Conservation (phyloP, 2,797 vertebrate genomes). For the Rhinophrynus dorsalis region DNA sequence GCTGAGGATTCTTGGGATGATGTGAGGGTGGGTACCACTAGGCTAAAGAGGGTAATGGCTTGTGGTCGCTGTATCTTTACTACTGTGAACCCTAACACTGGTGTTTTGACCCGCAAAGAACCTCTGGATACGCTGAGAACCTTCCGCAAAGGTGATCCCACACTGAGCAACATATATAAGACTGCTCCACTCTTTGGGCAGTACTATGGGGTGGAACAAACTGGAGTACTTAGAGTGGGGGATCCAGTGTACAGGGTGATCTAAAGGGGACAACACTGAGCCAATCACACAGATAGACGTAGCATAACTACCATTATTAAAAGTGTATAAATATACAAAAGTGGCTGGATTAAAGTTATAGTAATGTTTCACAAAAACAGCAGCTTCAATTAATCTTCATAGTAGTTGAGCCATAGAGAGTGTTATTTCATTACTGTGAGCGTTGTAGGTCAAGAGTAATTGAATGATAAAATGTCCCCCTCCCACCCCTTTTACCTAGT, state of each 20-base stretch:
- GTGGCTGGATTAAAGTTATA: too few species aligned
- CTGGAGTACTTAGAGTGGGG: slow-evolving; percentile 80
- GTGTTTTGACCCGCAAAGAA: slow-evolving; percentile 79
- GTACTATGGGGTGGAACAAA: slow-evolving; percentile 79
- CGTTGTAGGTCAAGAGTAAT: too few species aligned
- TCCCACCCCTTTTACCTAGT: too few species aligned
- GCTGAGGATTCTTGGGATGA: slow-evolving; percentile 78
- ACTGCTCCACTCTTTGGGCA: slow-evolving; percentile 81
- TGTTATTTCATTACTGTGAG: too few species aligned
- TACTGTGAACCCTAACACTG: slow-evolving; percentile 87
- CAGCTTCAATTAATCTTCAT: too few species aligned
- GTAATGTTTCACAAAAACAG: too few species aligned
- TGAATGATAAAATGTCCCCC: too few species aligned
- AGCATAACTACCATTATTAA: too few species aligned
- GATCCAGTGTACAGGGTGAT: slow-evolving; percentile 81
- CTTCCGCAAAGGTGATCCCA: slow-evolving; percentile 83
- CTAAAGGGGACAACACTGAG: neutral
- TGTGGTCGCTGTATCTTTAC: slow-evolving; percentile 80
- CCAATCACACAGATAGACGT: too few species aligned
- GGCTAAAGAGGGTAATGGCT: slow-evolving; percentile 35
- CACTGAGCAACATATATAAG: slow-evolving; percentile 77
- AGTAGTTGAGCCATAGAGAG: too few species aligned
- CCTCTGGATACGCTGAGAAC: slow-evolving; percentile 88
- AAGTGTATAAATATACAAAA: too few species aligned
- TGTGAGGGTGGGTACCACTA: slow-evolving; percentile 11